Base-by-base conservation (phyloP, 1,140 invertebrate genomes). In the Solen grandis region DNA sequence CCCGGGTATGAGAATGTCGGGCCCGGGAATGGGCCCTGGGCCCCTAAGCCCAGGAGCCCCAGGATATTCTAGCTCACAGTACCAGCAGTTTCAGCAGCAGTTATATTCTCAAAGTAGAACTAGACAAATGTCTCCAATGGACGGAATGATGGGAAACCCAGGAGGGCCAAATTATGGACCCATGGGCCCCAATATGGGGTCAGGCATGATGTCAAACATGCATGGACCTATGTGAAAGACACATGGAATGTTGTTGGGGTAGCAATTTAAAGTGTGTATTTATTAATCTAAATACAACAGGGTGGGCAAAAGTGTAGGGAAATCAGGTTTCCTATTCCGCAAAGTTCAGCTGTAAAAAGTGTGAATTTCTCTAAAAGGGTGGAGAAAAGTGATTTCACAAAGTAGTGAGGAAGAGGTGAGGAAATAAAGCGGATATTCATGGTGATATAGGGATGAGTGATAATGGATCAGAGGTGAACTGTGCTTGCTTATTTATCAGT, bases 81-180 rank as follows among this genome's bases (percentile, higher is more conserved):
- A 87, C 84, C 89, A 91, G 76, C 89, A 90, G 60, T 91, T 90
- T 82, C 90, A 90, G 70, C 90, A 91, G 78, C 90, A 91, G 83
- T 81, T 90, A 31, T 91, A 90, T 77, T 84, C 87, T 41, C 88
- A 90, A 81, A 81, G 83, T 62, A 82, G 88, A 25, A 80, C 84
- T 10, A 54, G 87, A 33, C 89, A 89, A 62, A 89, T 90, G 86
- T 88, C 88, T 27, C 88, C 88, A 2, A 87, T 88, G 84, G 83
- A 82, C 22, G 79, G 84, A 33, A 86, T 87, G 84, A 90, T 89
- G 87, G 81, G 81, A 14, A 80, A 73, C 41, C 85, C 81, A 3
- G 86, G 85, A 22, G 86, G 85, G 41, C 85, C 84, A 0, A 85
- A 86, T 55, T 73, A 80, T 80, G 69, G 77, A 19, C 65, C 80